Base-by-base conservation (phyloP, 2,888 invertebrate species). In the Strigamia maritima region DNA sequence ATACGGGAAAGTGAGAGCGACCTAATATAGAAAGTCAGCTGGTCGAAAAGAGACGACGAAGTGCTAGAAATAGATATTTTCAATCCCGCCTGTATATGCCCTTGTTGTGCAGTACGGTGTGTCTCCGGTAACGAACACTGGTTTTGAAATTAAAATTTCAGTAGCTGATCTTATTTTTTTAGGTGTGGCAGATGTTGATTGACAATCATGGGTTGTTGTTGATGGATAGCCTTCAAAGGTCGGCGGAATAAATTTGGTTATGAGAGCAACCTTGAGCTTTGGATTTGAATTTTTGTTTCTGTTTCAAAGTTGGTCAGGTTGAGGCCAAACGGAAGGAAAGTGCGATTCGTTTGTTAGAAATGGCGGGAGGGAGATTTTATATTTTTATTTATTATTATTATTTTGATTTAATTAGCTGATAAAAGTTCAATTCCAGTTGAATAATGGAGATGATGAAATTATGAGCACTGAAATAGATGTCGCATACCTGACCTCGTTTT, bases 11-110 rank as follows among this genome's bases (percentile, higher is more conserved):
- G 60, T 60, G 22, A 60, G 22, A 4, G 22, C 10, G 60, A 60
- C 60, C 60, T 60, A 60, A 60, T 60, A 60, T 60, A 60, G 60
- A 60, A 60, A 60, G 60, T 60, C 60, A 60, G 60, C 60, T 60
- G 60, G 60, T 60, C 24, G 60, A 60, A 60, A 6, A 24, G 24
- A 44, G 40, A 44, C 40, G 60, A 60, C 60, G 60, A 10, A 22
- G 60, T 16, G 60, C 60, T 60, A 19, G 22, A 60, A 60, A 60
- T 60, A 60, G 60, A 60, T 60, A 6, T 44, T 60, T 60, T 1
- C 10, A 6, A 60, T 16, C 22, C 60, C 60, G 60, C 19, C 60
- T 60, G 22, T 60, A 22, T 60, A 22, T 60, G 60, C 60, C 60
- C 60, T 60, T 60, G 22, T 60, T 60, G 60, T 60, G 60, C 60